phyloP scores from a whole-genome alignment of 2,888 invertebrate species.

The Tiliacea citrago region DNA sequence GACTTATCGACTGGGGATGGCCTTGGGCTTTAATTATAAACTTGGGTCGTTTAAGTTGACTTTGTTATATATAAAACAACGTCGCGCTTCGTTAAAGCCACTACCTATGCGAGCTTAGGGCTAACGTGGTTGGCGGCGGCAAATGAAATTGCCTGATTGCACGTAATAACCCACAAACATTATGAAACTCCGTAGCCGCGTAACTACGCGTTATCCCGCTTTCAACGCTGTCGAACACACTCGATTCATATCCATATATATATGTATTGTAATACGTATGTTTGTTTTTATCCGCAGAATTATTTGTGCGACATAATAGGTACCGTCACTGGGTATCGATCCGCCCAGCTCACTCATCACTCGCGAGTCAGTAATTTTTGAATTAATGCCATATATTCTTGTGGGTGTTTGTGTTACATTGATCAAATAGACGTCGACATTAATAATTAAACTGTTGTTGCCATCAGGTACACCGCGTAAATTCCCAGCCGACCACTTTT shows the following conservation, averaged over 20 bases:
- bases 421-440: background rate
- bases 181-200: slow-evolving; percentile 26
- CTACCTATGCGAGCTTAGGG: slow-evolving; percentile 46
- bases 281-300: slow-evolving; percentile 25
- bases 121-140: slow-evolving; percentile 25
- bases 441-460: slow-evolving; percentile 1
- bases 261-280: slow-evolving; percentile 19
- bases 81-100: slow-evolving; percentile 40
- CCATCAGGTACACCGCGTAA: background rate
- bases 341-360: slow-evolving; percentile 22
- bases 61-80: slow-evolving; percentile 53
- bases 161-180: slow-evolving; percentile 38
- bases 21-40: slow-evolving; percentile 74
- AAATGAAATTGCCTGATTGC: slow-evolving; percentile 53
- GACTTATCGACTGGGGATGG: slow-evolving; percentile 69
- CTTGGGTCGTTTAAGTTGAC: slow-evolving; percentile 65
- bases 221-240: slow-evolving; percentile 21
- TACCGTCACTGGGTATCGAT: slow-evolving; percentile 41
- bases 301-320: slow-evolving; percentile 30
- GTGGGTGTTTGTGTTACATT: slow-evolving; percentile 1
- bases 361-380: slow-evolving; percentile 22
- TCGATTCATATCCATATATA: slow-evolving; percentile 6
- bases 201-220: slow-evolving; percentile 24
- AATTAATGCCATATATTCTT: slow-evolving; percentile 24
- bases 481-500: no score